Percentiles rank a stretch among this genome's conserved stretches.
Conservation (phyloP, 1,140 invertebrate species). For the Drosophila nebulosa region DNA sequence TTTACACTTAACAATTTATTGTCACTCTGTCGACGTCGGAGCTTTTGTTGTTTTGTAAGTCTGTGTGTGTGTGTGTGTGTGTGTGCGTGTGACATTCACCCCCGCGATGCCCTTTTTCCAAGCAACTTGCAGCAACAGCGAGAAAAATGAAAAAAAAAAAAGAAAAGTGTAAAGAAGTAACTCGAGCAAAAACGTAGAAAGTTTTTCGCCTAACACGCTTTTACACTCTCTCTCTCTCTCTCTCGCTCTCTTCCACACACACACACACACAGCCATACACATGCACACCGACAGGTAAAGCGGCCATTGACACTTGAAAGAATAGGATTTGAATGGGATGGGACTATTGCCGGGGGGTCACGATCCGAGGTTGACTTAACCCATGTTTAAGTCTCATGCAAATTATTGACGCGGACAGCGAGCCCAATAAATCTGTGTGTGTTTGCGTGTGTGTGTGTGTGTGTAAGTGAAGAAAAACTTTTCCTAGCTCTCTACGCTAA, state of each 20-base stretch:
- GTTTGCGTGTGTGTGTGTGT: constrained; percentile 21
- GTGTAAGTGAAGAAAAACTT: constrained; percentile 52
- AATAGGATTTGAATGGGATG: background rate
- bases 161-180: constrained; percentile 54
- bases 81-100: background rate
- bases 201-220: constrained; percentile 64
- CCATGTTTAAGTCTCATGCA: constrained; percentile 45
- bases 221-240: constrained; percentile 50
- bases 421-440: constrained; percentile 63
- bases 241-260: constrained; percentile 3
- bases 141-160: too few species aligned
- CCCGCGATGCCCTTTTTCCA: background rate
- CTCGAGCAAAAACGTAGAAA: constrained; percentile 62
- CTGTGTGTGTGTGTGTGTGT: background rate
- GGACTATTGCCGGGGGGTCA: background rate
- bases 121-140: background rate
- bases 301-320: constrained; percentile 60
- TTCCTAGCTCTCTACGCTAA: constrained; percentile 64
- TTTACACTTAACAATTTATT: constrained; percentile 77
- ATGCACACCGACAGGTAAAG: constrained; percentile 34
- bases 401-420: constrained; percentile 74
- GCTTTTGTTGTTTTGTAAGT: background rate
- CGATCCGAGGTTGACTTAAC: constrained; percentile 36
- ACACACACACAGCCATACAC: constrained; percentile 1
- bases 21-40: constrained; percentile 48